Evolutionary conservation across 2,888 invertebrate genomes (phyloP).

Genomic region (Cancer borealis): DNA sequence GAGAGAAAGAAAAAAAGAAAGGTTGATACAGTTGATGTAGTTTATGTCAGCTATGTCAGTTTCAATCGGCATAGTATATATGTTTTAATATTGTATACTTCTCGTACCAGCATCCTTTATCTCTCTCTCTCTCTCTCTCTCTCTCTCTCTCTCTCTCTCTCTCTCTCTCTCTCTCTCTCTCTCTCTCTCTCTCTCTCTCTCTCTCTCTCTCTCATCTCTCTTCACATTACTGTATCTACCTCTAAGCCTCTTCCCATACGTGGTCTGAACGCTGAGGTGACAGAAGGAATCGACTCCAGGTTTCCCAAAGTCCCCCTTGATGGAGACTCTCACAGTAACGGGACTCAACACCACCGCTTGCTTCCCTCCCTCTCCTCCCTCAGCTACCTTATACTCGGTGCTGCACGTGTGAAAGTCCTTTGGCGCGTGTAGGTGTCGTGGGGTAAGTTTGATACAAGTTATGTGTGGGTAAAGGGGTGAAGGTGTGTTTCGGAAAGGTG

Average conservation of each 20-base stretch:
- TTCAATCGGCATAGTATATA: too few relatives aligned
- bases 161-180: not conserved
- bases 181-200: not conserved
- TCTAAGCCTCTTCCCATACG: not conserved
- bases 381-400: not conserved
- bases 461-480: not conserved
- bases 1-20: too few relatives aligned
- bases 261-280: not conserved
- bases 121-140: not conserved
- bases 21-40: too few relatives aligned
- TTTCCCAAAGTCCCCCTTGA: not conserved
- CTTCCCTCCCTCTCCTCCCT: not conserved
- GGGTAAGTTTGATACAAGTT: not conserved
- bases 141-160: slow-evolving; percentile 15
- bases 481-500: not conserved
- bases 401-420: slow-evolving; percentile 12
- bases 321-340: not conserved
- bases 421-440: not conserved
- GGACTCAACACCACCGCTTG: not conserved
- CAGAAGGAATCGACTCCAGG: not conserved
- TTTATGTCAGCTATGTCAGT: too few relatives aligned
- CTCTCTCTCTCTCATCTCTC: not conserved
- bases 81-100: not conserved
- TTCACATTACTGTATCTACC: not conserved
- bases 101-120: not conserved